Base-by-base conservation (phyloP, 2,113 vertebrate genomes). In the Patagioenas fasciata region DNA sequence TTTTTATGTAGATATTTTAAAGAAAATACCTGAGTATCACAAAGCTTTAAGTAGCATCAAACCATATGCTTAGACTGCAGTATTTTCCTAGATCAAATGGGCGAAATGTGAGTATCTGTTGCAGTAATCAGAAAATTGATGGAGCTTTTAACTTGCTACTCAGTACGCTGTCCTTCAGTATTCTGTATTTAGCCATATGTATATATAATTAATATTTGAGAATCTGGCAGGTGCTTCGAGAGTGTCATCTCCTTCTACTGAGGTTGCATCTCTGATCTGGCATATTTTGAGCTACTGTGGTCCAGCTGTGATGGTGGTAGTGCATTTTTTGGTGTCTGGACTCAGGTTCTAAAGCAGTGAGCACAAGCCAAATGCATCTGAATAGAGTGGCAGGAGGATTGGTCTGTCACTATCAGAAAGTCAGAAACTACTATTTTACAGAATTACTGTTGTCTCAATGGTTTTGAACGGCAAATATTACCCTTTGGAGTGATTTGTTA, bases 21-120 rank as follows among this genome's bases (percentile, higher is more conserved):
- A 95, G 91, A 81, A 93, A 87, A 95, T 87, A 94, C 77, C 8
- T 91, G 97, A 89, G 82, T 92, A 80, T 94, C 50, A 62, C 79
- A 92, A 65, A 97, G 93, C 84, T 97, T 96, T 96, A 95, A 89
- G 64, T 64, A 89, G 91, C 92, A 85, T 85, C 91, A 94, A 96
- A 96, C 96, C 92, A 96, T 90, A 71, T 42, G 78, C 85, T 90
- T 94, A 73, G 83, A 80, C 85, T 91, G 78, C 86, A 94, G 58
- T 85, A 75, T 95, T 85, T 92, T 96, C 58, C 67, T 89, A 78
- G 77, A 93, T 88, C 64, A 83, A n/a, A 77, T 60, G 38, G 15
- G 13, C 57, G 12, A 78, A 75, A 89, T 65, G 48, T 58, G 48
- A 84, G 47, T 74, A 92, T 94, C 91, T 56, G 74, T 80, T 94